Conservation (phyloP, 2,113 vertebrate genomes). For the Eidolon helvum region DNA sequence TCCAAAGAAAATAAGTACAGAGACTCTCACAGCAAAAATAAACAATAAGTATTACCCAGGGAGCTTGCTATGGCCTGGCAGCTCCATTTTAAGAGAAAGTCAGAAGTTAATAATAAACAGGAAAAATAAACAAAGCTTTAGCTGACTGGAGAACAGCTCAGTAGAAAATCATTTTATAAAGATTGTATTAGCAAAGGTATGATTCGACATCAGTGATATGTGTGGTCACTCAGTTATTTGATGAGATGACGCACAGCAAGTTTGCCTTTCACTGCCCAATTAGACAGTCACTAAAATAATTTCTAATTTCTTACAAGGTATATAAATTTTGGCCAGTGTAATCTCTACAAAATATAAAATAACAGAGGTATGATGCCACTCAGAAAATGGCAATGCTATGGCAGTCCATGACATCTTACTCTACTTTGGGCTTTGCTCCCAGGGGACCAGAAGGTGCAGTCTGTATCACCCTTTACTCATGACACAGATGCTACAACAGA, state of each 20-base stretch:
- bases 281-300: background rate
- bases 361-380: background rate
- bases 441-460: background rate
- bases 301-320: conserved; percentile 13
- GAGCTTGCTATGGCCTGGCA: background rate
- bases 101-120: conserved; percentile 32
- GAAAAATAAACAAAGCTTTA: background rate
- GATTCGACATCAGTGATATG: background rate
- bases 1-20: conserved; percentile 30
- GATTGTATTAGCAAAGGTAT: conserved; percentile 43
- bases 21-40: conserved; percentile 4
- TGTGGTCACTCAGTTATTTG: background rate
- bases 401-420: background rate
- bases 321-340: background rate
- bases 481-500: background rate
- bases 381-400: background rate
- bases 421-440: background rate
- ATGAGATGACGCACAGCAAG: background rate
- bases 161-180: conserved; percentile 51
- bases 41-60: background rate
- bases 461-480: background rate
- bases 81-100: conserved; percentile 45
- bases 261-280: background rate
- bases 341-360: conserved; percentile 4
- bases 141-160: conserved; percentile 2